Evolutionary conservation across 2,797 vertebrate genomes (phyloP), one percentile per base, ranked within the genome.

Genomic region (Ficedula albicollis): DNA sequence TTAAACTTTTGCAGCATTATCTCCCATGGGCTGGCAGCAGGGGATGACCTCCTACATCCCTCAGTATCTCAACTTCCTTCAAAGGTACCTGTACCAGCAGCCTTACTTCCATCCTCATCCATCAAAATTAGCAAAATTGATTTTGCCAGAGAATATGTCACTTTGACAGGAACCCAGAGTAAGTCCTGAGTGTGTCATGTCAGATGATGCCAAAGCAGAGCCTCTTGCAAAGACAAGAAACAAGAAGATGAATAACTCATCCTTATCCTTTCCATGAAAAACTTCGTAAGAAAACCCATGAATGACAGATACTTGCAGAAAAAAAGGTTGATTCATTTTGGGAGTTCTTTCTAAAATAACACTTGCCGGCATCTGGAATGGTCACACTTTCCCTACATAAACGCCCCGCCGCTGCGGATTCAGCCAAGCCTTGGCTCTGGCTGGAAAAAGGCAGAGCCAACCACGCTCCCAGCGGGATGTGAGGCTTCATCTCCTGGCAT

Each of bases 381-480:
- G 84, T 67, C 36, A 8, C 9, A 15, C 84, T 59, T 29, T 21
- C 58, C 32, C 43, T 5, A 15, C 1, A 13, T 4, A 23, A 81
- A 86, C 5, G 1, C 84, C 62, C 62, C 3, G 34, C 60, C 0
- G 6, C 82, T 5, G 60, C 0, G 2, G 52, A 43, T 67, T 64
- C 67, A 39, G 93, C 69, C 8, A 12, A 26, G 76, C 77, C 54
- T 25, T 14, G 32, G 54, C 60, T 55, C 23, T 87, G 46, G 75
- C 56, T 3, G 0, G 27, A 48, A 51, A 56, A 34, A 89, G 44
- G 75, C 82, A 74, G 72, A 85, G 78, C 84, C 3, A 7, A 30
- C 29, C 4, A 1, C 0, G 5, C 58, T 76, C 84, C 62, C 21
- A 2, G 74, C 0, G 4, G 70, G 86, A 88, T 32, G 9, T 0